A percentile compares a stretch with the other conserved stretches of the same genome.
These are phyloP conservation scores for Harpalus rubripes DNA, from an alignment of 2,888 invertebrate species.

Conservation along the genomic window DNA sequence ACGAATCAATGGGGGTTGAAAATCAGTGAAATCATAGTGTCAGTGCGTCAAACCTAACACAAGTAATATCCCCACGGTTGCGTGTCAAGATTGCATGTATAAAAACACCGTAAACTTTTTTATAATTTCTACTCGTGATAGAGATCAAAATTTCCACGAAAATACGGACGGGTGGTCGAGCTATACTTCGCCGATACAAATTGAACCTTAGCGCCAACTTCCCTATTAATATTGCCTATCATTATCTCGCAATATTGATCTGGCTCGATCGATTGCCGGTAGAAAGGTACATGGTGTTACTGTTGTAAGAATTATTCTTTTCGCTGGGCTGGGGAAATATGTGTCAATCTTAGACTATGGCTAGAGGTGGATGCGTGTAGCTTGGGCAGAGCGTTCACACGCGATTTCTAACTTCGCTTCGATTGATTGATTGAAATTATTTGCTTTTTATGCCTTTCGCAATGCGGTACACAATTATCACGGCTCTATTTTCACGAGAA, in stretches of 20 bases:
- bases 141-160: slow-evolving; percentile 75
- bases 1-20: slow-evolving; percentile 30
- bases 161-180: slow-evolving; percentile 72
- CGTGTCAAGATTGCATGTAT: slow-evolving; percentile 75
- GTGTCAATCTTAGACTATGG: slow-evolving; percentile 58
- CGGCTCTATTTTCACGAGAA: not conserved
- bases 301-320: slow-evolving; percentile 61
- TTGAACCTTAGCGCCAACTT: slow-evolving; percentile 68
- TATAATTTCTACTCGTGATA: slow-evolving; percentile 74
- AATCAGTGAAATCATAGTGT: slow-evolving; percentile 51
- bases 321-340: slow-evolving; percentile 51
- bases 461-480: slow-evolving; percentile 49
- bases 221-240: slow-evolving; percentile 71
- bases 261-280: slow-evolving; percentile 60
- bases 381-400: slow-evolving; percentile 34
- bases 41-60: slow-evolving; percentile 58
- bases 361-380: slow-evolving; percentile 41
- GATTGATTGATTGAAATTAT: slow-evolving; percentile 66
- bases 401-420: slow-evolving; percentile 57
- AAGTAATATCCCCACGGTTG: slow-evolving; percentile 69
- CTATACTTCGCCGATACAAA: slow-evolving; percentile 68
- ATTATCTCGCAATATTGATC: slow-evolving; percentile 69
- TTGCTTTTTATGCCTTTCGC: slow-evolving; percentile 51
- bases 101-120: slow-evolving; percentile 76
- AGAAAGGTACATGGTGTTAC: slow-evolving; percentile 66